A percentile compares a stretch with the other conserved stretches of the same genome.
Conservation (phyloP, 2,113 vertebrate genomes). For the Lepisosteus oculatus region DNA sequence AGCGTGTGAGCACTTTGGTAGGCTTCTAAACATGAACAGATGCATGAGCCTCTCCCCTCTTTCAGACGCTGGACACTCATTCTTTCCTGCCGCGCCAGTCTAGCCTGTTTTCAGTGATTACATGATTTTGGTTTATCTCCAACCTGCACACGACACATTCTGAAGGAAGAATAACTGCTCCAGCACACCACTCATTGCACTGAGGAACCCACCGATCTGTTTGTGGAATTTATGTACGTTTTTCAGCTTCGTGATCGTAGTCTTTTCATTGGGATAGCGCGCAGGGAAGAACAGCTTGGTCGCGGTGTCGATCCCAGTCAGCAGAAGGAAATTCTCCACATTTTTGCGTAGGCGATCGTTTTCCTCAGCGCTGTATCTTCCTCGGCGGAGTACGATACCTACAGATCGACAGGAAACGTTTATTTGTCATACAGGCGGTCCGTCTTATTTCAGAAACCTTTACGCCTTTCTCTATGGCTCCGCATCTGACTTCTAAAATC, state of each 20-base stretch:
- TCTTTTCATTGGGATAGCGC: constrained; percentile 33
- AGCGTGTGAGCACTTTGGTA: too few species aligned
- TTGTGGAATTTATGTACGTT: constrained; percentile 37
- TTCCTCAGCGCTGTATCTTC: constrained; percentile 46
- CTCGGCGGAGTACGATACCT: constrained; percentile 46
- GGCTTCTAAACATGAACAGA: too few species aligned
- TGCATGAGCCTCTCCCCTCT: too few species aligned
- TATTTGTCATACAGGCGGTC: too few species aligned
- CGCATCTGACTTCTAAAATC: too few species aligned
- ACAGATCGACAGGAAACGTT: neutral
- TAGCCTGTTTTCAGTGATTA: too few species aligned
- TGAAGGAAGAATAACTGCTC: neutral
- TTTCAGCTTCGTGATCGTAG: constrained; percentile 33
- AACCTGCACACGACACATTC: too few species aligned
- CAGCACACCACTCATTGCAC: neutral
- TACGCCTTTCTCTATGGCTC: too few species aligned
- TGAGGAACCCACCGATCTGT: constrained; percentile 42
- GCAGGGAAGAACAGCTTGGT: constrained; percentile 50
- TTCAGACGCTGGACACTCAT: too few species aligned
- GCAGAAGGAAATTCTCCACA: constrained; percentile 45
- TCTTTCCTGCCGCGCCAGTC: too few species aligned
- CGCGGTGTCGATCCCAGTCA: constrained; percentile 45
- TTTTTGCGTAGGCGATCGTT: constrained; percentile 45
- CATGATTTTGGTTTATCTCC: too few species aligned
- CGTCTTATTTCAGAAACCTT: too few species aligned